Evolutionary conservation across 2,113 vertebrate species (phyloP).

Genomic region (Neolamprologus toae): DNA sequence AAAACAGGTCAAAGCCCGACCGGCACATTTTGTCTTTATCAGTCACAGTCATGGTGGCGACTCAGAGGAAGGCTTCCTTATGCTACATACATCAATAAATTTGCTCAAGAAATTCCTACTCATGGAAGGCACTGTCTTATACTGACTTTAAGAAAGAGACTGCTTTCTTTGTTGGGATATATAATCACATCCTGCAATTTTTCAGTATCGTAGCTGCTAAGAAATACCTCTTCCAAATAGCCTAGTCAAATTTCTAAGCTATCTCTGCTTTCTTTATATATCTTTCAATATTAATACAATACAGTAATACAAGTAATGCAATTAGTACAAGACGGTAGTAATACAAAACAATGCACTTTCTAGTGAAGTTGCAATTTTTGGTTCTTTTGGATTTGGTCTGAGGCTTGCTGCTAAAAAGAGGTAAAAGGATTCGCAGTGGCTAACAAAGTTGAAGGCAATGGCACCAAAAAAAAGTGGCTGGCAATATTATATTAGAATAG

Average conservation of each 20-base stretch:
- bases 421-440: not conserved
- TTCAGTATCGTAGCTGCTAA: not conserved
- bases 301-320: not conserved
- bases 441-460: not conserved
- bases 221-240: not conserved
- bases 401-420: not conserved
- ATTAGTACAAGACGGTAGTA: fast-evolving
- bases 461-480: not conserved
- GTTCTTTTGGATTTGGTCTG: not conserved
- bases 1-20: not conserved
- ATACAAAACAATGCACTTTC: not conserved
- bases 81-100: not conserved
- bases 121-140: not conserved
- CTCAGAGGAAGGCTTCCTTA: not conserved
- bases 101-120: not conserved
- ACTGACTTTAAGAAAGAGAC: not conserved
- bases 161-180: not conserved
- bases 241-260: not conserved
- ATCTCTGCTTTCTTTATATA: not conserved
- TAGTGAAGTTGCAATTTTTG: not conserved
- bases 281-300: not conserved
- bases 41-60: not conserved
- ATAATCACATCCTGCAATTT: not conserved
- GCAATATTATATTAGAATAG: not conserved
- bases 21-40: not conserved